Base-by-base conservation (phyloP, 30 jellyfish, hydroid and myxozoan species). In the Pseudorhiza aurosa region DNA sequence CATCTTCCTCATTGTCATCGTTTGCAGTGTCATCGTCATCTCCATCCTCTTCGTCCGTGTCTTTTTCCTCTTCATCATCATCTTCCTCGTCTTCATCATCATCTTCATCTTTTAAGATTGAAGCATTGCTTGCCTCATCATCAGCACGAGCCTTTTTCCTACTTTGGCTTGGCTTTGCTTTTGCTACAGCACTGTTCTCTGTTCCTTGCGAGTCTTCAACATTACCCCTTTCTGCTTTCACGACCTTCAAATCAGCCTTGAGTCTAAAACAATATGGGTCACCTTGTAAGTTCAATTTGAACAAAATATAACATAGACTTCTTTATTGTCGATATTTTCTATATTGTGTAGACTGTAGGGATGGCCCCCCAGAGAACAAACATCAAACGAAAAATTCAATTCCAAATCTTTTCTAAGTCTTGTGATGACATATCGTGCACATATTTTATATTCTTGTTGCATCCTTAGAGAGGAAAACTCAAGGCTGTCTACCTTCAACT, bases 31-130 rank as follows among this genome's bases (percentile, higher is more conserved):
- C 97, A 2, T 90, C 97, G 2, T 75, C 92, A 22, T 68, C 95
- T 7, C 56, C 87, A 50, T 68, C 86, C 6, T 77, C 90, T 8
- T 79, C 87, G 1, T 62, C 92, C 18, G 72, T 88, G 14, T 88
- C 97, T 27, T 84, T 85, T 22, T 90, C 98, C 17, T 82, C 87
- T 7, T 91, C 96, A 17, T 91, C 88, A 17, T 89, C 97, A 26
- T 89, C 96, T 15, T 91, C 98, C 65, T 73, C 85, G 25, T 91
- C 96, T 40, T 77, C 89, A 40, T 88, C 89, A 47, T 88, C 97
- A 33, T 77, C 96, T 2, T 55, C 82, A 36, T 64, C 95, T 19
- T 88, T 87, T 15, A 58, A 39, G 63, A 76, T 30, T 25, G 96
- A 71, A 10, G 75, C 73, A 15, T 60, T 62, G 47, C 83, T 84